phyloP scores from a whole-genome alignment of 2,113 vertebrate genomes.

The Leucopsar rothschildi region DNA sequence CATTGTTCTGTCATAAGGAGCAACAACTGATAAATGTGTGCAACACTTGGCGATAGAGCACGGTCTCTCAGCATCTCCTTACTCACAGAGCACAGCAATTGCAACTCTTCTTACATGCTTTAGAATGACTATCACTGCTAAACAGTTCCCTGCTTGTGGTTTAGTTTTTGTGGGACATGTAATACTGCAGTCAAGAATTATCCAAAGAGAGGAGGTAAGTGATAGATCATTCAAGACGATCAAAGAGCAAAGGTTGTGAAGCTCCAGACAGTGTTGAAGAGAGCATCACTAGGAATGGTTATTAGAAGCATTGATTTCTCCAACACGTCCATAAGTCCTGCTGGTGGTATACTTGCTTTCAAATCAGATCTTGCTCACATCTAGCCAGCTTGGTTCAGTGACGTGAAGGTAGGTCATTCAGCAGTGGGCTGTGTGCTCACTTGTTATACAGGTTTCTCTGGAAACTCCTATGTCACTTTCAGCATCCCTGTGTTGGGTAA shows the following conservation, averaged over 20 bases:
- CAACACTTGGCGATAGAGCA: fast-evolving
- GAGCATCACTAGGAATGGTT: not conserved
- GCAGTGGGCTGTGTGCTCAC: not conserved
- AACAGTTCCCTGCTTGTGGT: not conserved
- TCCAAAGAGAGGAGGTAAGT: not conserved
- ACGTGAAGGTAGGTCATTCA: not conserved
- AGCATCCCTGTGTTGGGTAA: not conserved
- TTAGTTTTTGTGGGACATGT: not conserved
- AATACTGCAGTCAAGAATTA: not conserved
- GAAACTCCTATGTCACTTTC: not conserved
- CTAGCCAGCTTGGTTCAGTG: not conserved
- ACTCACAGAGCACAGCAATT: not conserved
- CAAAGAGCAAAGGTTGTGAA: not conserved
- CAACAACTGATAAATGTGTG: not conserved
- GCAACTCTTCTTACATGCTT: not conserved
- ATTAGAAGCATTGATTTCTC: not conserved
- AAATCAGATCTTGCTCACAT: not conserved
- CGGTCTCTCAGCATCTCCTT: not conserved
- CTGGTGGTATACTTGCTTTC: not conserved
- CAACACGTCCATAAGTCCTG: not conserved
- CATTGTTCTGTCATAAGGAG: not conserved
- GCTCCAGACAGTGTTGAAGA: not conserved
- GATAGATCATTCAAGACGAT: not conserved
- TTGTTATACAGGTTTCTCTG: not conserved
- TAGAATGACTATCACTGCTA: not conserved